phyloP scores from a whole-genome alignment of 2,113 vertebrate species.

The Vanacampus margaritifer region DNA sequence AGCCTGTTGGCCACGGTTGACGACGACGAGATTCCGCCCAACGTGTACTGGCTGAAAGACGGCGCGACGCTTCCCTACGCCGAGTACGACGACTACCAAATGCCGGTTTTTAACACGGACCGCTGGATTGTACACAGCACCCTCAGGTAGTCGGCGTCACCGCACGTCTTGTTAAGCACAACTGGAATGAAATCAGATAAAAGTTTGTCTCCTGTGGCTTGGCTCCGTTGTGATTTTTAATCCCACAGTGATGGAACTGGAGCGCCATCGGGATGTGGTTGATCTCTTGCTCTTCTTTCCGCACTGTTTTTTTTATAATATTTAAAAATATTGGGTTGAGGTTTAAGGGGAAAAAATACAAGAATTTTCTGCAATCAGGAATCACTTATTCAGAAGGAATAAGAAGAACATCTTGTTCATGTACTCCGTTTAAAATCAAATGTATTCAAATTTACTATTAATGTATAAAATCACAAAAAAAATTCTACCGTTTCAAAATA shows the following conservation, averaged over 20 bases:
- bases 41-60: conserved; percentile 80
- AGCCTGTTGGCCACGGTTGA: conserved; percentile 53
- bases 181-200: neutral
- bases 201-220: neutral
- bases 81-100: conserved; percentile 78
- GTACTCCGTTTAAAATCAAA: too few species aligned
- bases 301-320: neutral
- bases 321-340: too few species aligned
- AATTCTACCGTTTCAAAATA: too few species aligned
- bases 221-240: neutral
- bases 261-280: neutral
- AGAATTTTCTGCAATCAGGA: too few species aligned
- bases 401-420: too few species aligned
- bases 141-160: conserved; percentile 50
- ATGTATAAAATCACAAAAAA: too few species aligned
- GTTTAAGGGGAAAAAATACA: too few species aligned
- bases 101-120: conserved; percentile 51
- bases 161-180: neutral
- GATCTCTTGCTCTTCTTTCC: neutral
- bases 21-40: conserved; percentile 66
- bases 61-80: conserved; percentile 60
- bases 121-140: conserved; percentile 68
- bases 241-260: neutral
- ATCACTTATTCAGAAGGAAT: too few species aligned
- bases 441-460: too few species aligned